phyloP scores from a whole-genome alignment of 2,888 invertebrate genomes.

The Epinotia nisella region DNA sequence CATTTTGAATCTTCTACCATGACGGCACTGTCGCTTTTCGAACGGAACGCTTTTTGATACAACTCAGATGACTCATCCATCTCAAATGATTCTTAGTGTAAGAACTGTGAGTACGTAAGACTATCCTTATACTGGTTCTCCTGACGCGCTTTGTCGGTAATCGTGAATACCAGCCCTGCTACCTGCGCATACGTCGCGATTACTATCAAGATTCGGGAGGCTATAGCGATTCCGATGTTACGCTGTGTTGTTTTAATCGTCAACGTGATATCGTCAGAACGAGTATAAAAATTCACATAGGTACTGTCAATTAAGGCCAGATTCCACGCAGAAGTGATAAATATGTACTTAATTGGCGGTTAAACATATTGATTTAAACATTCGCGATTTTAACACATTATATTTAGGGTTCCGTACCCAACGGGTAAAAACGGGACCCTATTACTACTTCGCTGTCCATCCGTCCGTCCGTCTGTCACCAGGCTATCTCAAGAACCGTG shows the following conservation, averaged over 20 bases:
- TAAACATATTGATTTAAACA: not conserved
- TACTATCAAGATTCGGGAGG: conserved; percentile 57
- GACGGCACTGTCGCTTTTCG: no score
- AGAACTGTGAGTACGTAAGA: no score
- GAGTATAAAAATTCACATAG: not conserved
- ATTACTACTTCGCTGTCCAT: no score
- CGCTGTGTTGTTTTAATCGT: conserved; percentile 76
- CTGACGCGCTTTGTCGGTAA: not conserved
- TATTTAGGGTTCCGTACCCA: no score
- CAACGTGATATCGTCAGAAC: conserved; percentile 66
- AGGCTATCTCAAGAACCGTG: no score
- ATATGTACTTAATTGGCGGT: not conserved
- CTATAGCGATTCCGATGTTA: conserved; percentile 69
- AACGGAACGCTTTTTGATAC: no score
- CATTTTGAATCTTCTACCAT: no score
- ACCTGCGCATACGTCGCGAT: conserved; percentile 61
- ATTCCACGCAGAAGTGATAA: not conserved
- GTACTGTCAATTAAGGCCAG: not conserved
- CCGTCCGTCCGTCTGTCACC: no score
- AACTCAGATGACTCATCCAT: no score
- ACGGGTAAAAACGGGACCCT: no score
- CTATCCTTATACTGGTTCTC: not conserved
- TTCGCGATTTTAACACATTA: no score
- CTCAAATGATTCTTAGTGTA: no score
- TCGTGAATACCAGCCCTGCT: conserved; percentile 45